Evolutionary conservation across 2,888 invertebrate genomes (phyloP).

Genomic region (Andrena bicolor): DNA sequence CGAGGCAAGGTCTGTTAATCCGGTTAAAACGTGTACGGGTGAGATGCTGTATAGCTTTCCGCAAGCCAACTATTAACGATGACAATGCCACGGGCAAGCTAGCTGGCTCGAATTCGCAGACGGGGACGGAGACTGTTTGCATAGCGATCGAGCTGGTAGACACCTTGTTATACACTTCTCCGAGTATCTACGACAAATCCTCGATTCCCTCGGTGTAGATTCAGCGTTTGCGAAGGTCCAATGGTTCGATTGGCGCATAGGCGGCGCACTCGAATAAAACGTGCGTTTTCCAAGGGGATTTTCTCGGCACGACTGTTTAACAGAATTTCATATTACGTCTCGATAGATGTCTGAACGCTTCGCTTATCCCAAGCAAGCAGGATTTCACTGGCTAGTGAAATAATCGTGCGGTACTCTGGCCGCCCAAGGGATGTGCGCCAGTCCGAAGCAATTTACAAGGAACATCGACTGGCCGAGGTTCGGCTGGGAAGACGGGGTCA

Average conservation of each 20-base stretch:
- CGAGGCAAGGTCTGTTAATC: neutral
- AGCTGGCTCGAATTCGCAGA: neutral
- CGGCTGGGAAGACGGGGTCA: neutral
- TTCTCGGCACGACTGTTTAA: too few relatives aligned
- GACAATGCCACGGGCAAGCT: constrained; percentile 2
- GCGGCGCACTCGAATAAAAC: too few relatives aligned
- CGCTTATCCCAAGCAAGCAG: neutral
- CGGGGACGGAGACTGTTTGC: neutral
- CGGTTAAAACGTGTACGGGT: constrained; percentile 2
- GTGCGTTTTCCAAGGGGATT: too few relatives aligned
- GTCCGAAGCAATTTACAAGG: constrained; percentile 25
- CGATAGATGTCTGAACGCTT: too few relatives aligned
- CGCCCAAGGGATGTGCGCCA: neutral
- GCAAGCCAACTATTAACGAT: constrained; percentile 21
- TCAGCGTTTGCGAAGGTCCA: too few relatives aligned
- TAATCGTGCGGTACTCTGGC: constrained; percentile 6
- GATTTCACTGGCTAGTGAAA: neutral
- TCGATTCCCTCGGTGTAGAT: too few relatives aligned
- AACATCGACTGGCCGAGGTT: neutral
- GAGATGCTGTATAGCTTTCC: neutral
- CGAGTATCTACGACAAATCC: too few relatives aligned
- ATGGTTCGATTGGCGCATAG: too few relatives aligned
- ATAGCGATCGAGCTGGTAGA: neutral
- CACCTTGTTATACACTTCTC: too few relatives aligned
- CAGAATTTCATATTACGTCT: too few relatives aligned